phyloP scores from a whole-genome alignment of 2,888 invertebrate genomes.

The Osedax fenrisi region DNA sequence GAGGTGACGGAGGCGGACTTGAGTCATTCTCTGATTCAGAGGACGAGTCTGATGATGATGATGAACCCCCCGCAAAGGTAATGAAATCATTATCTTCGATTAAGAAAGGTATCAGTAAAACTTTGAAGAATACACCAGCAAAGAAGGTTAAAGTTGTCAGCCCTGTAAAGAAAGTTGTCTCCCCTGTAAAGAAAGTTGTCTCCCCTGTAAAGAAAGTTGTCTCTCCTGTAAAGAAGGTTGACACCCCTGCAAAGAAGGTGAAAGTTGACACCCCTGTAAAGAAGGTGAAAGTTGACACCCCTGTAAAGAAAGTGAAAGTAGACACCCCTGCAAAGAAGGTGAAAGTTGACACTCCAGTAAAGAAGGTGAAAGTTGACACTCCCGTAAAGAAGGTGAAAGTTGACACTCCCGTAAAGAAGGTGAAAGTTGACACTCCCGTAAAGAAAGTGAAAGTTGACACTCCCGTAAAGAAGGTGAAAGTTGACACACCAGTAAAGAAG shows the following conservation, averaged over 20 bases:
- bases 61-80: background rate
- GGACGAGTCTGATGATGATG: background rate
- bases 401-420: background rate
- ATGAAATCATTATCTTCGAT: too few relatives aligned
- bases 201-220: background rate
- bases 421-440: background rate
- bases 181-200: background rate
- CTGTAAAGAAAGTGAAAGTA: background rate
- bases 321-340: background rate
- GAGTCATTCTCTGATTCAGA: background rate
- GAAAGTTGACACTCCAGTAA: background rate
- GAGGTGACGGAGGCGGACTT: too few relatives aligned
- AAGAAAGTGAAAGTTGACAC: background rate
- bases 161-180: background rate
- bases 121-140: background rate
- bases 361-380: background rate
- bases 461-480: background rate
- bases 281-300: background rate
- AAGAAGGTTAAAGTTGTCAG: background rate
- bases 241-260: background rate
- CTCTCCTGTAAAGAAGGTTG: background rate
- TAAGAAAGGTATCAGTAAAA: too few relatives aligned
- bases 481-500: background rate
- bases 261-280: background rate
- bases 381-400: background rate